Evolutionary conservation across 2,888 invertebrate species (phyloP), one percentile per base, ranked within the genome.

Genomic region (Acanthacorydalis orientalis): DNA sequence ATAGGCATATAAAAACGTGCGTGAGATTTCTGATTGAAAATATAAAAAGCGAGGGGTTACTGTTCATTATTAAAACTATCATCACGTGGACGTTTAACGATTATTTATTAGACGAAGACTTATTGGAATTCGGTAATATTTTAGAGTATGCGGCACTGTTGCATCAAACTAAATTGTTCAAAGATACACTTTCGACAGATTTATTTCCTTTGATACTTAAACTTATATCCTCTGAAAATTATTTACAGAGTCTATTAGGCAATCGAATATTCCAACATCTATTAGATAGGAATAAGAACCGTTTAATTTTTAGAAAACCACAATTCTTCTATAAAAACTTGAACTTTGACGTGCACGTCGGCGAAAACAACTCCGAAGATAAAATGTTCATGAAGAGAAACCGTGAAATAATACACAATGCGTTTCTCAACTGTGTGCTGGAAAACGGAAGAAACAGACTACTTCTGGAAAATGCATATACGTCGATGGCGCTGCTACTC

Each of bases 401-500:
- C 50, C 63, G 75, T 45, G 68, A 72, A 44, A 56, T 63, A 1
- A 54, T 77, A 10, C 74, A 75, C 50, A 62, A 67, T 32, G 61
- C 62, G 34, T 51, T 70, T 10, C 54, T 68, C 11, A 59, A 56
- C n/a, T 70, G 74, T 7, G 55, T 74, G 1, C 57, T 64, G 40
- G 59, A 60, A 42, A 76, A 78, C 52, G 65, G 67, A 14, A 53
- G 57, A 1, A 64, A 59, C 7, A 61, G 65, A 35, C 60, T 68
- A n/a, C 74, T 75, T 53, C 54, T 78, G 31, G 74, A 75, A 53
- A 67, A 67, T 6, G 59, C 70, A 1, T 78, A 72, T 53, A 65
- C 70, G 35, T 67, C 73, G 0, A 62, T 77, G n/a, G 73, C 74
- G 44, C 59, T 74, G 41, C 60, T 75, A 1, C 63, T 74, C 1